Base-by-base conservation (phyloP, 2,888 invertebrate genomes). In the Drosophila bunnanda region DNA sequence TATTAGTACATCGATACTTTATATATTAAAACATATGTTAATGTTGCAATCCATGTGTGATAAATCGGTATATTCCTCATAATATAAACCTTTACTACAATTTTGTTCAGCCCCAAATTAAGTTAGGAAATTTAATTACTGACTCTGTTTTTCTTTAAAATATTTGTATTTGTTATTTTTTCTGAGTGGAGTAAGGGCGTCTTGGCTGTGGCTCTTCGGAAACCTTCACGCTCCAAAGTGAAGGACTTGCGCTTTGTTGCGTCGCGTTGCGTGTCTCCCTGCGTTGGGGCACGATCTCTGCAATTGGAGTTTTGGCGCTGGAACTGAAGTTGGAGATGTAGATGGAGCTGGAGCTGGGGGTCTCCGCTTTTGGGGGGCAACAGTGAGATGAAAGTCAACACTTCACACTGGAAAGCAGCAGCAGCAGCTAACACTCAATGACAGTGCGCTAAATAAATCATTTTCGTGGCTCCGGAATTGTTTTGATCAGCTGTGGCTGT, bases 331-430 rank as follows among this genome's bases (percentile, higher is more conserved):
- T 48, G 41, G 55, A 25, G 25, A 4, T 43, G 56, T 25, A 9
- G 8, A 4, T 30, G 53, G 15, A 30, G 32, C 41, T 59, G 39
- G 2, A 53, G 39, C 34, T 48, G 41, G 55, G 25, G 25, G 25
- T 25, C 25, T 25, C 25, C 4, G 25, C 25, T 25, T 25, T 25
- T 25, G 25, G 25, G 72, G 75, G 69, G 74, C 59, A 66, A 62
- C 74, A 76, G 70, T 64, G 69, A 89, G 86, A 90, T 89, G 88
- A 89, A 90, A 90, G 89, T 88, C 82, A 88, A 88, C 86, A 88
- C 80, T 90, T 80, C 77, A 89, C 84, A 79, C 86, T 81, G 61
- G 55, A 75, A 71, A 55, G 70, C 70, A 46, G 44, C 64, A 58
- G 25, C 54, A 65, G 46, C 54, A 80, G 70, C 61, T 65, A 56